These are phyloP conservation scores for Cygnus atratus DNA, from an alignment of 2,113 vertebrate species.

Conservation along the genomic window DNA sequence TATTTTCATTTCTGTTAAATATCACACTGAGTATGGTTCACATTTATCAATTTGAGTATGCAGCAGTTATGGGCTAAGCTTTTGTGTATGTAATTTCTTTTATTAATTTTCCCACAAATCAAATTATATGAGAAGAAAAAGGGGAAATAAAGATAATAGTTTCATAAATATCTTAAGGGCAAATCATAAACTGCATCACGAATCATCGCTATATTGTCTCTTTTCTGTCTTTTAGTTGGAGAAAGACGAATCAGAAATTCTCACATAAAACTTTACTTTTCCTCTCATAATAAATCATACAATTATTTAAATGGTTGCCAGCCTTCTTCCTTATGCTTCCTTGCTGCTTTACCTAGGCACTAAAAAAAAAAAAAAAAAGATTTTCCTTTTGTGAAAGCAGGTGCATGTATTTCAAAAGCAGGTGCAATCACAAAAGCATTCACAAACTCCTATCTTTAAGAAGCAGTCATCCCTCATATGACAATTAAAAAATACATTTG, in stretches of 20 bases:
- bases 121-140: conserved; percentile 31
- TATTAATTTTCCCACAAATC: conserved; percentile 57
- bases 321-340: neutral
- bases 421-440: neutral
- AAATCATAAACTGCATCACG: neutral
- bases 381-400: neutral
- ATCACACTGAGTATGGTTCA: conserved; percentile 20
- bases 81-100: conserved; percentile 49
- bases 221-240: neutral
- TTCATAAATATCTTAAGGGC: conserved; percentile 46
- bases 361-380: neutral
- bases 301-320: neutral
- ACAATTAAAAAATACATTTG: neutral
- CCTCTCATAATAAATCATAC: neutral
- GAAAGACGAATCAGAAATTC: neutral
- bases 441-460: neutral
- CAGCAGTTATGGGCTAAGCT: conserved; percentile 1
- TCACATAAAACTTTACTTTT: neutral
- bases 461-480: neutral
- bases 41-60: conserved; percentile 41
- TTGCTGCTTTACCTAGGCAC: neutral
- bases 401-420: neutral
- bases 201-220: neutral
- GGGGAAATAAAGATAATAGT: conserved; percentile 30
- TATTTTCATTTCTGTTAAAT: conserved; percentile 64